phyloP scores from a whole-genome alignment of 1,140 invertebrate genomes.

The Hyposmocoma kahamanoa region DNA sequence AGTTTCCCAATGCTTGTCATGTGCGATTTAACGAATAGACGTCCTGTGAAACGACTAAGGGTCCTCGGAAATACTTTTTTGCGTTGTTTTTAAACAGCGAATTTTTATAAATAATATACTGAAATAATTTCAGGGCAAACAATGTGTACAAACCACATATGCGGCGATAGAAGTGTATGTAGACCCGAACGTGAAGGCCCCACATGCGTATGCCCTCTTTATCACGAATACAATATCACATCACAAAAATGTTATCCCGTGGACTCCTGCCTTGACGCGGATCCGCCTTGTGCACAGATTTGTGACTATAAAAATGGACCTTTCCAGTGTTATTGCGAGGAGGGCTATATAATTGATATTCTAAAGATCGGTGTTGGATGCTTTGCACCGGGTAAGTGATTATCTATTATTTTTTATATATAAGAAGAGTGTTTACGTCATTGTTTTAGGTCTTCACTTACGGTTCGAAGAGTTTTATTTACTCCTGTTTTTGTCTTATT shows the following conservation, averaged over 20 bases:
- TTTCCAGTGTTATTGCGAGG: slow-evolving; percentile 86
- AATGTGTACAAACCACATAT: slow-evolving; percentile 54
- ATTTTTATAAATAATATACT: no score
- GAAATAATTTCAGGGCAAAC: slow-evolving; percentile 33
- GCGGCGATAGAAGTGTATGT: slow-evolving; percentile 51
- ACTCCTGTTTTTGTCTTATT: no score
- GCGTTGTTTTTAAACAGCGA: no score
- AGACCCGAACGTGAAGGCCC: slow-evolving; percentile 58
- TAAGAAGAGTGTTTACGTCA: no score
- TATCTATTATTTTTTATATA: slow-evolving; percentile 8
- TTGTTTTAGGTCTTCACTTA: no score
- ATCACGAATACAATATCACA: slow-evolving; percentile 61
- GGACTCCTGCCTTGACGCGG: slow-evolving; percentile 44
- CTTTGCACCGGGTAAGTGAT: slow-evolving; percentile 72
- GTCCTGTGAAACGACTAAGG: no score
- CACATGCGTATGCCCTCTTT: slow-evolving; percentile 76
- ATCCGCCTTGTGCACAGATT: slow-evolving; percentile 82
- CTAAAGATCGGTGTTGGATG: slow-evolving; percentile 72
- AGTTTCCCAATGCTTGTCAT: no score
- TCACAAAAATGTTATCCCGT: slow-evolving; percentile 57
- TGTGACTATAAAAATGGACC: slow-evolving; percentile 84
- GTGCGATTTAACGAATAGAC: no score
- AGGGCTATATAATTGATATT: slow-evolving; percentile 76
- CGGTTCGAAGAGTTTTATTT: no score
- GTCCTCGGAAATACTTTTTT: no score